Conservation (phyloP, 1,140 invertebrate genomes). For the Drosophila rhopaloa region DNA sequence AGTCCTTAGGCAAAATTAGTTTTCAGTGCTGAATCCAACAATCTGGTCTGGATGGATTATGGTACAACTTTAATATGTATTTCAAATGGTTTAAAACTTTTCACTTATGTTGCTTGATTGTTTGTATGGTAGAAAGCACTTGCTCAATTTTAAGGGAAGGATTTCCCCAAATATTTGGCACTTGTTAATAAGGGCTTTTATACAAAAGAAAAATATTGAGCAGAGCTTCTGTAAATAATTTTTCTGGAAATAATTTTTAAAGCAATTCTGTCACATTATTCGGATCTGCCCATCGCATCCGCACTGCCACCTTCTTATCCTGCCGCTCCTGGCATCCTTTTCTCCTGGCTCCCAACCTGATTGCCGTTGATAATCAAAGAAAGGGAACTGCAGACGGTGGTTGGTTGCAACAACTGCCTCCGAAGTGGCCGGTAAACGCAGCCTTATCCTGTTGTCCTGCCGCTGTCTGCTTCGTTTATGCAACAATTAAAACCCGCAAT, state of each 20-base stretch:
- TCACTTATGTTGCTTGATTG: not conserved
- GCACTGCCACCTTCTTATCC: not conserved
- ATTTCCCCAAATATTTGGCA: not conserved
- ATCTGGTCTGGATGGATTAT: not conserved
- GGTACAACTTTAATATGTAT: not conserved
- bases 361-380: conserved; percentile 69
- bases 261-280: conserved; percentile 4
- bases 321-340: not conserved
- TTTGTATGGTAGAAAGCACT: not conserved
- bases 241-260: conserved; percentile 36
- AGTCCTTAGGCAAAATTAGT: not conserved
- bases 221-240: too few species aligned
- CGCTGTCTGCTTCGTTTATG: conserved; percentile 62
- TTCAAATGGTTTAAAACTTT: not conserved
- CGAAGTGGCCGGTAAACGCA: conserved; percentile 14
- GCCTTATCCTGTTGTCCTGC: conserved; percentile 10
- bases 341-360: conserved; percentile 22
- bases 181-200: not conserved
- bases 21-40: not conserved
- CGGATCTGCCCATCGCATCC: not conserved
- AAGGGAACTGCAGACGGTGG: conserved; percentile 4
- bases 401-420: conserved; percentile 9
- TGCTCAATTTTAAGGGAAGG: not conserved
- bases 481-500: conserved; percentile 74
- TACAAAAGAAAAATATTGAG: not conserved